Percentiles rank a stretch among this genome's conserved stretches.
Evolutionary conservation across 2,113 vertebrate genomes (phyloP).

Genomic region (Candoia aspera): DNA sequence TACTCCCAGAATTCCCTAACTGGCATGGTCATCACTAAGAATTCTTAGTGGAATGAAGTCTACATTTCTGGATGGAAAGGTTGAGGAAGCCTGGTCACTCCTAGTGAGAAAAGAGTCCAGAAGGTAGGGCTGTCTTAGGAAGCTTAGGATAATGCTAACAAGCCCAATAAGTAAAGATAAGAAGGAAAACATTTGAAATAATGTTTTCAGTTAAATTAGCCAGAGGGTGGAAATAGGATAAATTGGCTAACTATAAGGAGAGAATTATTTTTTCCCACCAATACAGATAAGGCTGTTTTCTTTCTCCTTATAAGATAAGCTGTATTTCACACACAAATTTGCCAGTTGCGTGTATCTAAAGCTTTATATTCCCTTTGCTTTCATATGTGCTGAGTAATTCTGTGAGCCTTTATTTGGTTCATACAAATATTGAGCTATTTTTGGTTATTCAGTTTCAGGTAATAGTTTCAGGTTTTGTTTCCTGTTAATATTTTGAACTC

Average conservation of each 20-base stretch:
- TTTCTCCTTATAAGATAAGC: neutral
- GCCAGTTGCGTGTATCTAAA: neutral
- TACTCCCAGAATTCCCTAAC: too few species aligned
- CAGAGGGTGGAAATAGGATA: neutral
- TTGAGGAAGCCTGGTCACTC: neutral
- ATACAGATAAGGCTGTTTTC: neutral
- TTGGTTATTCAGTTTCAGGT: slow-evolving; percentile 12
- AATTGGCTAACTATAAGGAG: neutral
- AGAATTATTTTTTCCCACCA: neutral
- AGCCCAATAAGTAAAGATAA: neutral
- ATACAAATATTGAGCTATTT: neutral
- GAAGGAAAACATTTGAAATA: neutral
- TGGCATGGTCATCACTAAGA: too few species aligned
- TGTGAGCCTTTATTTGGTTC: neutral
- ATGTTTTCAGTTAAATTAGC: neutral
- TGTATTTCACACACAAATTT: neutral
- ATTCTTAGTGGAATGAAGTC: too few species aligned
- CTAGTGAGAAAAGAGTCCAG: neutral
- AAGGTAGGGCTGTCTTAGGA: neutral
- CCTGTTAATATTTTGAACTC: slow-evolving; percentile 13
- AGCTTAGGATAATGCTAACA: neutral
- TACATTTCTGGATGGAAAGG: too few species aligned
- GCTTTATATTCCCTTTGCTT: neutral
- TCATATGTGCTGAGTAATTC: neutral
- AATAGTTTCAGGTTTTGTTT: slow-evolving; percentile 12